Evolutionary conservation across 2,888 invertebrate genomes (phyloP), one percentile per base, ranked within the genome.

Genomic region (Lampropteryx suffumata): DNA sequence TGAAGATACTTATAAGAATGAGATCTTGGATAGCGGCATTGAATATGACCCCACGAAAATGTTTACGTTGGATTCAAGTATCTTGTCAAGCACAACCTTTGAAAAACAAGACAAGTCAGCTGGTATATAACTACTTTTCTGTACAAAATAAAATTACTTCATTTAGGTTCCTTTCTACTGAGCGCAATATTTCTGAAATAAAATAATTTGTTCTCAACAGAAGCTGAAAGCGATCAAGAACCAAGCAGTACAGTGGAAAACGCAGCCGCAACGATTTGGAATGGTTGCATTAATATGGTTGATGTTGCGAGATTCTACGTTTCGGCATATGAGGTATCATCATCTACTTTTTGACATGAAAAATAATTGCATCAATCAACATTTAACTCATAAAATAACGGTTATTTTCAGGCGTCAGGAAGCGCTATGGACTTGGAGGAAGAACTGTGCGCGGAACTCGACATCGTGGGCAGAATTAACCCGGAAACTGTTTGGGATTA

Each of bases 401-500:
- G 10, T 33, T 33, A 14, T 12, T 61, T 59, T 10, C 68, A 91
- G 91, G 89, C 90, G 54, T 91, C 92, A 51, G 95, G 95, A 9
- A 93, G 93, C 61, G 92, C 94, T 27, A 77, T 89, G 24, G 94
- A 94, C 56, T 83, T 96, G 13, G 92, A 94, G 65, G 92, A 94
- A 64, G 95, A 96, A 74, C 83, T 98, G 27, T 94, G 95, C 3
- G 91, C 93, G 40, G 94, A 95, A 48, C 87, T 98, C 17, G 95
- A 96, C 69, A 95, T 99, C 27, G 97, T 98, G 9, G 99, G 99
- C 0, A 92, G 99, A 66, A 98, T 99, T 70, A 94, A 94, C 44
- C 97, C 97, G 0, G 95, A 95, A 8, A 97, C 96, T 8, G 97
- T 95, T 4, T 98, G 97, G 97, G 97, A 98, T 50, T 99, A 99